These are phyloP conservation scores for Toxonevra muliebris DNA, from an alignment of 2,888 invertebrate genomes.

Conservation along the genomic window DNA sequence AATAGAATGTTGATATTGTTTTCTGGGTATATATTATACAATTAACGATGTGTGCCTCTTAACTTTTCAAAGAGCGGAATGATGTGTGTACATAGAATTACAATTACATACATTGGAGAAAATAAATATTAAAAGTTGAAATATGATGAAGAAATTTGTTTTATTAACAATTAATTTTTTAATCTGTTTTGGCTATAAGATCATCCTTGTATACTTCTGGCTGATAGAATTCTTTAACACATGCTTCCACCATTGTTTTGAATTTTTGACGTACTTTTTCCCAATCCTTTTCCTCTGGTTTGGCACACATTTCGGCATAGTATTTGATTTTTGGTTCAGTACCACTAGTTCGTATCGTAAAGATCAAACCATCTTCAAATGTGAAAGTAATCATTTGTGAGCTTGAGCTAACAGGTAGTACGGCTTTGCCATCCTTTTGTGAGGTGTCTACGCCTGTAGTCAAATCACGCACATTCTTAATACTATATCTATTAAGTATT, in stretches of 20 bases:
- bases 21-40: no score
- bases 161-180: conserved; percentile 25
- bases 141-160: no score
- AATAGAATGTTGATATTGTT: no score
- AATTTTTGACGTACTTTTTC: conserved; percentile 71
- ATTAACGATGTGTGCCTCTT: no score
- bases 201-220: conserved; percentile 72
- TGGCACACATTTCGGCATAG: conserved; percentile 89
- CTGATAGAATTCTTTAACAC: conserved; percentile 83
- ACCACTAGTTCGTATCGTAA: conserved; percentile 94
- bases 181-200: conserved; percentile 59
- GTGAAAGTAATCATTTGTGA: conserved; percentile 95
- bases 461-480: conserved; percentile 83
- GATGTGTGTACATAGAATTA: not conserved
- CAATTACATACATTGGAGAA: no score
- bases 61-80: not conserved
- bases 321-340: conserved; percentile 99
- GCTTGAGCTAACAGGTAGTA: conserved; percentile 73
- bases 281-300: conserved; percentile 74
- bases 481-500: conserved; percentile 71
- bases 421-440: conserved; percentile 74
- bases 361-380: conserved; percentile 84
- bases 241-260: conserved; percentile 78
- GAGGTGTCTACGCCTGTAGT: conserved; percentile 79
- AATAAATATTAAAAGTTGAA: no score